Base-by-base conservation (phyloP, 2,113 vertebrate genomes). In the Apodemus speciosus region DNA sequence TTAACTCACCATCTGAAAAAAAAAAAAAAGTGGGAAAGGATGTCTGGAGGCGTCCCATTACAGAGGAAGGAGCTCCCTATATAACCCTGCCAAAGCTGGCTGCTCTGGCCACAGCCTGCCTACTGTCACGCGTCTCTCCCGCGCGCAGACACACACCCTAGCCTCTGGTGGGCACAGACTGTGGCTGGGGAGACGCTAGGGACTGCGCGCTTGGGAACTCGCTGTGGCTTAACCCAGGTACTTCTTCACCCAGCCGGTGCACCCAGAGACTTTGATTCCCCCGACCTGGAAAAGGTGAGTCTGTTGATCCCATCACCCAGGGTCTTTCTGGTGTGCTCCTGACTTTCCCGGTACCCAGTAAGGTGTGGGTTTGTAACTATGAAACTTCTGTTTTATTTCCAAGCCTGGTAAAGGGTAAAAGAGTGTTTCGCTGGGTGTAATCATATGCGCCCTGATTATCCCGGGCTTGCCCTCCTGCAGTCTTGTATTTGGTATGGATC, bases 1-100 rank as follows among this genome's bases (percentile, higher is more conserved):
- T 98, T 98, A 98, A 98, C 97, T 97, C 97, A 96, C 94, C 97
- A 98, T 98, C 97, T 85, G 97, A 95, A 84, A 35, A n/a, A 85
- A 84, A 80, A 80, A 81, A 83, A 96, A 96, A 97, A 97, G 94
- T 97, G 93, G 97, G 92, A 91, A 97, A 97, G 97, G 96, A 93
- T 97, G 97, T 98, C 98, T 98, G 97, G 97, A 98, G 98, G 98
- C 98, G 76, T 98, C 98, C 98, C 98, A 96, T 98, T 98, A 98
- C 98, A 98, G 97, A 69, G 97, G 98, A 97, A 97, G 88, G 97
- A 97, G 98, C 97, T 97, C 94, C 83, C 98, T 98, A 98, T 98
- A 98, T 98, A 98, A 98, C 97, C 94, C 98, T 6, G 98, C 94
- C 93, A 97, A 97, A 98, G 97, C 98, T 95, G 98, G 97, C 97